Percentiles rank a stretch among this genome's conserved stretches.
These are phyloP conservation scores for Trematomus bernacchii DNA, from an alignment of 2,797 vertebrate species.

Conservation along the genomic window DNA sequence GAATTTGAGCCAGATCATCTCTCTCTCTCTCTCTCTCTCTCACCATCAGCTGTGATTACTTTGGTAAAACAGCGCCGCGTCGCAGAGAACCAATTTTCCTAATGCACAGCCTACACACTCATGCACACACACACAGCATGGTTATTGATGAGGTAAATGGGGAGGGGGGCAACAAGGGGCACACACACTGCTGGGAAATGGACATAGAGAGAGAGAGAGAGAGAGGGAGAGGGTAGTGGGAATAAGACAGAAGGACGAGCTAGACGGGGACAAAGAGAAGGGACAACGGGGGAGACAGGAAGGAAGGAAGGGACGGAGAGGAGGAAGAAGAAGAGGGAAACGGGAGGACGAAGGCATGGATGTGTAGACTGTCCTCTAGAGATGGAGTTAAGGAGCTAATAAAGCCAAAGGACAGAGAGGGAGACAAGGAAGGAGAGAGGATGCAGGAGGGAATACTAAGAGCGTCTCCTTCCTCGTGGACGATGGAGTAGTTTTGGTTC, in stretches of 20 bases:
- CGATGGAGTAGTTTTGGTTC: conserved; percentile 37
- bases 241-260: conserved; percentile 61
- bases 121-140: conserved; percentile 49
- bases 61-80: conserved; percentile 80
- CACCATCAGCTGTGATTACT: conserved; percentile 83
- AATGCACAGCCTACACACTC: conserved; percentile 75
- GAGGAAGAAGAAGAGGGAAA: conserved; percentile 36
- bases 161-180: conserved; percentile 76
- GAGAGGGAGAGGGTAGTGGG: conserved; percentile 27
- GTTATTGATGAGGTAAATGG: conserved; percentile 86
- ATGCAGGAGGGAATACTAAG: conserved; percentile 37
- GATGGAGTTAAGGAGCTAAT: conserved; percentile 48
- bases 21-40: conserved; percentile 54
- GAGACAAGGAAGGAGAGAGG: conserved; percentile 40
- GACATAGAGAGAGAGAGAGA: conserved; percentile 52
- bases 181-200: conserved; percentile 78
- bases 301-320: conserved; percentile 19
- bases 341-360: conserved; percentile 16
- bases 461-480: conserved; percentile 27
- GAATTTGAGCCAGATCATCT: conserved; percentile 73
- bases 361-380: conserved; percentile 20
- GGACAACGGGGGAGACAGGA: conserved; percentile 45
- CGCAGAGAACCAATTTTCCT: conserved; percentile 85
- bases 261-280: conserved; percentile 72
- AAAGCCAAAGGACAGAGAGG: conserved; percentile 47